Conservation (phyloP, 2,888 invertebrate species). For the Thymelicus lineola region DNA sequence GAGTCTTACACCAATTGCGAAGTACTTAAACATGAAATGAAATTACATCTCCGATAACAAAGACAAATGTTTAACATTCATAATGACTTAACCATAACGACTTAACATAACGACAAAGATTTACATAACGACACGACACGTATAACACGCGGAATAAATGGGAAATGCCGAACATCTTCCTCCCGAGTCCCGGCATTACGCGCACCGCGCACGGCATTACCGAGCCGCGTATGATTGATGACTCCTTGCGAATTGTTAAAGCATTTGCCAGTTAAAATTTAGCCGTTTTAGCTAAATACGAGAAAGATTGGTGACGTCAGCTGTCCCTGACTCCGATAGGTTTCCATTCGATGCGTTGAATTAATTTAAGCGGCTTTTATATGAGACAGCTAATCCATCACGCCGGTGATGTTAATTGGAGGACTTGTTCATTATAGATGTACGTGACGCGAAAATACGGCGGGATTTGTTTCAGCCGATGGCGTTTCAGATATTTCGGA, state of each 20-base stretch:
- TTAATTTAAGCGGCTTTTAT: slow-evolving; percentile 33
- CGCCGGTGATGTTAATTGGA: slow-evolving; percentile 28
- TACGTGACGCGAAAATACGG: slow-evolving; percentile 17
- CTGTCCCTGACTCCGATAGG: slow-evolving; percentile 15
- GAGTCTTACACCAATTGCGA: background rate
- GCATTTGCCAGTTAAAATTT: slow-evolving; percentile 28
- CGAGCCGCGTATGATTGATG: slow-evolving; percentile 27
- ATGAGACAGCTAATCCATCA: slow-evolving; percentile 34
- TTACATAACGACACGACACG: slow-evolving; percentile 30
- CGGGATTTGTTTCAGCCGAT: background rate
- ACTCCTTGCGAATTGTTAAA: slow-evolving; percentile 28
- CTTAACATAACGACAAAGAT: slow-evolving; percentile 23
- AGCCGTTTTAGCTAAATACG: slow-evolving; percentile 28
- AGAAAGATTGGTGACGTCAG: slow-evolving; percentile 32
- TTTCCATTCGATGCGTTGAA: slow-evolving; percentile 21
- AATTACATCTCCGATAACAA: slow-evolving; percentile 15
- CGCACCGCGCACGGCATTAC: background rate
- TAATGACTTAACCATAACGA: slow-evolving; percentile 28
- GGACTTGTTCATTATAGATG: slow-evolving; percentile 23
- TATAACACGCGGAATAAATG: slow-evolving; percentile 19
- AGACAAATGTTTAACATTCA: slow-evolving; percentile 27
- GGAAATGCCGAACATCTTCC: slow-evolving; percentile 16
- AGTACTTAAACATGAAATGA: slow-evolving; percentile 13
- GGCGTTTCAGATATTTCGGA: background rate
- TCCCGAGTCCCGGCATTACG: slow-evolving; percentile 13